Evolutionary conservation across 2,113 vertebrate species (phyloP).

Genomic region (Chionis minor): DNA sequence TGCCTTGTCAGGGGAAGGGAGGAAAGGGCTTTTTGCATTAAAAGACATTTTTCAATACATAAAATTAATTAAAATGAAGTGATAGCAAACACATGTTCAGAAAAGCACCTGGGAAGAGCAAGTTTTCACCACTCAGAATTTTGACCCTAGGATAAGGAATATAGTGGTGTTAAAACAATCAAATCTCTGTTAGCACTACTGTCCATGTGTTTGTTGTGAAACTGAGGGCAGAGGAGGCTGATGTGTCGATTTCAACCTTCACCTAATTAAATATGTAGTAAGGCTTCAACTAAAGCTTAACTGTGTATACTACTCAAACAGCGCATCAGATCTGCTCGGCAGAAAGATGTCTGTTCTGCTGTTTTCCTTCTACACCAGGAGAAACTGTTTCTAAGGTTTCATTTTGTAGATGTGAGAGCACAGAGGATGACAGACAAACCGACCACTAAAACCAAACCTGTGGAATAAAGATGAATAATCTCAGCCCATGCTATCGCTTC

Average conservation of each 20-base stretch:
- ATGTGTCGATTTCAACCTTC: background rate
- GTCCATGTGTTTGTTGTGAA: background rate
- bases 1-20: background rate
- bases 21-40: background rate
- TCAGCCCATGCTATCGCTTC: background rate
- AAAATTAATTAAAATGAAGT: background rate
- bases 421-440: background rate
- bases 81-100: background rate
- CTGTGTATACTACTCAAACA: background rate
- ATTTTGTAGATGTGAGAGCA: background rate
- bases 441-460: conserved; percentile 28
- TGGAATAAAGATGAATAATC: background rate
- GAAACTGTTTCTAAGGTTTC: conserved; percentile 9
- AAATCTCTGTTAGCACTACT: background rate
- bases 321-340: background rate
- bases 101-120: background rate
- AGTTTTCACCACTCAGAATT: background rate
- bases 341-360: background rate
- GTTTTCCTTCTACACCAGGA: background rate
- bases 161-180: background rate
- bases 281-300: conserved; percentile 26
- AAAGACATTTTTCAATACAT: background rate
- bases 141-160: background rate
- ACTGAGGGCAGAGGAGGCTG: background rate
- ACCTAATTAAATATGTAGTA: background rate